phyloP scores from a whole-genome alignment of 2,797 vertebrate species.

The Meda fulgida region DNA sequence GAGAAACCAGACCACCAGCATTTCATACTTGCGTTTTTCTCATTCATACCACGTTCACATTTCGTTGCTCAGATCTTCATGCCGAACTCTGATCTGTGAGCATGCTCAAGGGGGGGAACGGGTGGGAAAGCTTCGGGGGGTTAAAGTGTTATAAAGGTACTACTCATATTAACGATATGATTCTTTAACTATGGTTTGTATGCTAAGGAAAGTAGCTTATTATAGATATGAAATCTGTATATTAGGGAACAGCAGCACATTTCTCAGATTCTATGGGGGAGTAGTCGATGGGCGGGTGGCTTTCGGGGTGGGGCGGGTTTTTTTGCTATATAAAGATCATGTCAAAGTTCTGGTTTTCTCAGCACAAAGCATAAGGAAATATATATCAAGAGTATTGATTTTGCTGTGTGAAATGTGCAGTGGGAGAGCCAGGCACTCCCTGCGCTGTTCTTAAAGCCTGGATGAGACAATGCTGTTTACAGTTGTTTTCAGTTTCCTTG shows the following conservation, averaged over 20 bases:
- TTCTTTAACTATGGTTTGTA: slow-evolving; percentile 84
- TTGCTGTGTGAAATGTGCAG: slow-evolving; percentile 69
- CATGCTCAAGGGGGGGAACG: slow-evolving; percentile 77
- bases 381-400: slow-evolving; percentile 73
- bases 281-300: slow-evolving; percentile 55
- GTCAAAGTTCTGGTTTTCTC: slow-evolving; percentile 83
- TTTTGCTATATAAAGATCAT: slow-evolving; percentile 77
- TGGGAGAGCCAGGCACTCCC: slow-evolving; percentile 73
- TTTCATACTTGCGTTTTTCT: slow-evolving; percentile 61
- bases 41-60: slow-evolving; percentile 55
- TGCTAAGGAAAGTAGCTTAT: slow-evolving; percentile 86
- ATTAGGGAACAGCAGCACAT: slow-evolving; percentile 86
- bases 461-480: slow-evolving; percentile 78
- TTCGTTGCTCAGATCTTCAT: slow-evolving; percentile 68
- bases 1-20: slow-evolving; percentile 56
- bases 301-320: slow-evolving; percentile 42
- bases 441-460: slow-evolving; percentile 73
- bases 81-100: slow-evolving; percentile 78
- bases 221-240: slow-evolving; percentile 88
- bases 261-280: slow-evolving; percentile 74
- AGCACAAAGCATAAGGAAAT: slow-evolving; percentile 82
- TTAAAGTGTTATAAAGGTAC: slow-evolving; percentile 79
- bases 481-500: slow-evolving; percentile 68
- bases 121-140: slow-evolving; percentile 56
- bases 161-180: slow-evolving; percentile 82